phyloP scores from a whole-genome alignment of 2,888 invertebrate genomes.

The Scrobipalpa costella region DNA sequence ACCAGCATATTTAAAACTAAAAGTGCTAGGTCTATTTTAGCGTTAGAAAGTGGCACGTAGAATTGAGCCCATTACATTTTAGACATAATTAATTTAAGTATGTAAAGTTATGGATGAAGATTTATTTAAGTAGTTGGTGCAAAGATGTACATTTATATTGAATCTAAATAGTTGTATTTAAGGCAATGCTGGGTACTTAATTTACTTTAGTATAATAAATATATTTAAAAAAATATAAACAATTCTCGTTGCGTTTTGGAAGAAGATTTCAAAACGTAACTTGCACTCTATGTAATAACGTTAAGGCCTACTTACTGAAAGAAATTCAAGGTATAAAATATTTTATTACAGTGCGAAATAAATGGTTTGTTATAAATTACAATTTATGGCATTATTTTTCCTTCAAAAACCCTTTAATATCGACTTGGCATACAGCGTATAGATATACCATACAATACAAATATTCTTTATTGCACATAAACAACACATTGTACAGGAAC shows the following conservation, averaged over 20 bases:
- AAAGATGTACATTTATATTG: conserved; percentile 45
- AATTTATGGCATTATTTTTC: neutral
- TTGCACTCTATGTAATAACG: neutral
- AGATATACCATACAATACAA: too few relatives aligned
- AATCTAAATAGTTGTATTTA: conserved; percentile 28
- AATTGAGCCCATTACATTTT: too few relatives aligned
- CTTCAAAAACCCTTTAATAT: neutral
- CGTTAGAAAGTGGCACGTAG: too few relatives aligned
- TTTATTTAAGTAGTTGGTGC: conserved; percentile 36
- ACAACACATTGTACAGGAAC: too few relatives aligned
- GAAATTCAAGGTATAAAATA: neutral
- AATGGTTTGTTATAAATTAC: conserved; percentile 1
- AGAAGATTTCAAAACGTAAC: neutral
- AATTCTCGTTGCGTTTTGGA: neutral
- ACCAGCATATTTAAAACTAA: too few relatives aligned
- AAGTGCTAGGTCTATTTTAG: too few relatives aligned
- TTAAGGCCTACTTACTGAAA: neutral
- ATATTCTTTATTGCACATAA: too few relatives aligned
- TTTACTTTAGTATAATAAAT: conserved; percentile 24
- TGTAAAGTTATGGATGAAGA: conserved; percentile 10
- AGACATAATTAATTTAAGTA: neutral
- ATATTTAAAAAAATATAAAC: neutral
- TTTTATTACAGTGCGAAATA: neutral
- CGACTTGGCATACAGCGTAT: too few relatives aligned
- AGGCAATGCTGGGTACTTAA: conserved; percentile 32